A percentile compares a stretch with the other conserved stretches of the same genome.
phyloP scores from a whole-genome alignment of 2,797 vertebrate species.

The Pangasius krempfi region DNA sequence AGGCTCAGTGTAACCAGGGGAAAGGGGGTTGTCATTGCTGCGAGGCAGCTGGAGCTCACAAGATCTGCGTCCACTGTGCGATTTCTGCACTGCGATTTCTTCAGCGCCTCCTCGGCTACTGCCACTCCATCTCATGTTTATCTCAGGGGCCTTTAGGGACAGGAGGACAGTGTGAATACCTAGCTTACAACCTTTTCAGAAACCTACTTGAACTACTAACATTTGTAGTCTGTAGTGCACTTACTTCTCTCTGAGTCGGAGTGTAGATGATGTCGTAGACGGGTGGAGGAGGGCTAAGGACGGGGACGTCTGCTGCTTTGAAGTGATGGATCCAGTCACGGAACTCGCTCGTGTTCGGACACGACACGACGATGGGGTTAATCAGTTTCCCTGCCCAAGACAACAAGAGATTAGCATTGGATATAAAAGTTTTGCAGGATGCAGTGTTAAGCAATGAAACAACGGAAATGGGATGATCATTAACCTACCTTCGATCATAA shows the following conservation, averaged over 20 bases:
- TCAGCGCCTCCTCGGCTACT: conserved; percentile 66
- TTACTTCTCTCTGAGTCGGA: conserved; percentile 77
- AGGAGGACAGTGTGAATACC: background rate
- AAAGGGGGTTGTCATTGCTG: conserved; percentile 71
- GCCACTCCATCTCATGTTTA: conserved; percentile 72
- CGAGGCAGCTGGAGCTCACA: conserved; percentile 69
- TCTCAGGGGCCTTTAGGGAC: conserved; percentile 68
- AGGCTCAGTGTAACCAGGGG: conserved; percentile 79
- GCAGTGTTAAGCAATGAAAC: background rate
- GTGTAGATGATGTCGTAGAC: conserved; percentile 87
- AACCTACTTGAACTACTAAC: background rate
- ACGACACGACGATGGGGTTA: conserved; percentile 82
- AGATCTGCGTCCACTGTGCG: conserved; percentile 65
- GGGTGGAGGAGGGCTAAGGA: conserved; percentile 77
- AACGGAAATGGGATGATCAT: conserved; percentile 22
- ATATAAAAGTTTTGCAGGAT: background rate
- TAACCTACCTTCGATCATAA: conserved; percentile 89
- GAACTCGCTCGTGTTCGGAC: conserved; percentile 73
- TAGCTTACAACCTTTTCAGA: background rate
- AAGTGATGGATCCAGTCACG: conserved; percentile 81
- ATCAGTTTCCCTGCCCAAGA: conserved; percentile 77
- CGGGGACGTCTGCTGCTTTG: conserved; percentile 76
- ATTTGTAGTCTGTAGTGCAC: background rate
- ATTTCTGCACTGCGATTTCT: conserved; percentile 58
- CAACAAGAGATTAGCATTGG: conserved; percentile 31